Percentiles rank a stretch among this genome's conserved stretches.
Evolutionary conservation across 2,113 vertebrate species (phyloP).

Genomic region (Panthera tigris): DNA sequence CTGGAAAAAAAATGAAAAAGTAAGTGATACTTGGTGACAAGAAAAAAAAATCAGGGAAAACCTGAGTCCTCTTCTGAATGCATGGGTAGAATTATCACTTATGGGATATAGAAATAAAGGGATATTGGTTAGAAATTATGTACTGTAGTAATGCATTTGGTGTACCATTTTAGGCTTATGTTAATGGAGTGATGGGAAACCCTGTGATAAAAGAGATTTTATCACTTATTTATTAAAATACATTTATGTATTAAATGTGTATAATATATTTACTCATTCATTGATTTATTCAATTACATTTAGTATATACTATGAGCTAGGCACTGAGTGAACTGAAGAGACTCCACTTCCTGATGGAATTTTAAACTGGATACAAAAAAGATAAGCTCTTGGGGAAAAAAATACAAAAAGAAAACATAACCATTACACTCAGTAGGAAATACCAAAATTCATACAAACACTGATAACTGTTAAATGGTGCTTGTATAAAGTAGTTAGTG

Average conservation of each 20-base stretch:
- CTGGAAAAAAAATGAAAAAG: conserved; percentile 19
- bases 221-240: not conserved
- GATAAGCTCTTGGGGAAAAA: not conserved
- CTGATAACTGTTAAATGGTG: not conserved
- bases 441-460: not conserved
- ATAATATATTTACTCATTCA: conserved; percentile 1
- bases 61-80: not conserved
- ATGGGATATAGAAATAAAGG: not conserved
- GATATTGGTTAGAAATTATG: not conserved
- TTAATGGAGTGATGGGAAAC: conserved; percentile 14
- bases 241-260: not conserved
- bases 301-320: not conserved
- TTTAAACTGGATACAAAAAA: not conserved
- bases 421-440: not conserved
- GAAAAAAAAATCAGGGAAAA: conserved; percentile 7
- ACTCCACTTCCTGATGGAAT: not conserved
- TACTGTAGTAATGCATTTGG: not conserved
- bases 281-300: conserved; percentile 9
- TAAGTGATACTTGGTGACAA: not conserved
- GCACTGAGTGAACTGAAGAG: not conserved
- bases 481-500: not conserved
- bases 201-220: not conserved
- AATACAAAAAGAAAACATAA: not conserved
- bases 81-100: not conserved
- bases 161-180: not conserved